Base-by-base conservation (phyloP, 2,888 invertebrate species). In the Eurois occulta region DNA sequence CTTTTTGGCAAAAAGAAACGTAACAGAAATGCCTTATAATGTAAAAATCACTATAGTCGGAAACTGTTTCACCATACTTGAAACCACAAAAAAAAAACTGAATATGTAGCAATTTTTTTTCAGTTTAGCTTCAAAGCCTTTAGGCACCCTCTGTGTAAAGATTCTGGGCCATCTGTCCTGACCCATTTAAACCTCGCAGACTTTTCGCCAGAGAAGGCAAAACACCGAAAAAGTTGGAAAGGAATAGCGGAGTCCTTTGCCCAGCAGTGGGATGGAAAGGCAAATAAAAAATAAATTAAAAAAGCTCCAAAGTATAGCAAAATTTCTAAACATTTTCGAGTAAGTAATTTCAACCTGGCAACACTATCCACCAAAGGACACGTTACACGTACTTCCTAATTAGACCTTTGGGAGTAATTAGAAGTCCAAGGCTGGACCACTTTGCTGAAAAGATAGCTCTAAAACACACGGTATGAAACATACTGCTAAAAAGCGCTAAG, bases 341-440 rank as follows among this genome's bases (percentile, higher is more conserved):
- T 75, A 65, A 28, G 24, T 75, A 65, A 76, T 78, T 78, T 55
- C 75, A 52, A 73, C 70, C 72, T 66, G 67, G 69, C 67, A 76
- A 75, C 74, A 76, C 65, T 77, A 67, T 78, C 67, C 13, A 35
- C 65, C 69, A 81, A 75, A 84, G 72, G 67, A 75, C 81, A 62
- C 77, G 68, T 69, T 80, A 58, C 70, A 84, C 71, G 78, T 75
- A 60, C 55, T 70, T 65, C 46, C 24, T 87, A 87, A 87, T 88
- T 82, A 87, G 60, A 38, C 87, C 76, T 60, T 46, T 32, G 77
- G 69, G 87, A 76, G 55, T 84, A 80, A 88, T 87, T 88, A 66
- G 65, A 43, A 74, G 74, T 55, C 69, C 52, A 75, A 60, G 7
- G 48, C 69, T 71, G 68, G 68, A 43, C 72, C 73, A 73, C 67